Evolutionary conservation across 2,113 vertebrate genomes (phyloP).

Genomic region (Anarhynchus alexandrinus): DNA sequence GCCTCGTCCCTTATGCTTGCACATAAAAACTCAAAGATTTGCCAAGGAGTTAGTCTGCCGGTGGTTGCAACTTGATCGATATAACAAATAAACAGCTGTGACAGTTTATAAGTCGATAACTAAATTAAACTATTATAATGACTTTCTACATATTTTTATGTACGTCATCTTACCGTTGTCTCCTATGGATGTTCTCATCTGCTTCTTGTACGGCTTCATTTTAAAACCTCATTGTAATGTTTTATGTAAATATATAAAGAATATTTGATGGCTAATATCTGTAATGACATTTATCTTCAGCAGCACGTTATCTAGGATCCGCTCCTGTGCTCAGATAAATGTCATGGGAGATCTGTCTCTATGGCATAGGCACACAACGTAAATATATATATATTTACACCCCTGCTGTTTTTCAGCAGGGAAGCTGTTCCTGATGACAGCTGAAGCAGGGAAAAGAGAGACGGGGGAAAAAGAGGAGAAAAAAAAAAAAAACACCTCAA

Average conservation of each 20-base stretch:
- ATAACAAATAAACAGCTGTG: not conserved
- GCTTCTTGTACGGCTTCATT: not conserved
- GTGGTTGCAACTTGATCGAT: not conserved
- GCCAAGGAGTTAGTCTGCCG: not conserved
- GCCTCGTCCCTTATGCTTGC: not conserved
- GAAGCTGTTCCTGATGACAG: not conserved
- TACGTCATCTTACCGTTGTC: not conserved
- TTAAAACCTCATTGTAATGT: slow-evolving; percentile 27
- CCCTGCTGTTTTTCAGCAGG: slow-evolving; percentile 16
- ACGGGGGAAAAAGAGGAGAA: not conserved
- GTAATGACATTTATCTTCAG: slow-evolving; percentile 52
- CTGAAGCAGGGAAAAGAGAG: not conserved
- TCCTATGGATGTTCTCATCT: not conserved
- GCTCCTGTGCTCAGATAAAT: slow-evolving; percentile 43
- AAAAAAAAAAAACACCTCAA: not conserved
- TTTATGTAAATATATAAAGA: slow-evolving; percentile 64
- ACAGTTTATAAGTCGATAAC: not conserved
- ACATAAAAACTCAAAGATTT: not conserved
- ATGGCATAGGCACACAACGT: not conserved
- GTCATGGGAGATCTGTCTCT: slow-evolving; percentile 34
- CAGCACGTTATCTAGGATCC: slow-evolving; percentile 13
- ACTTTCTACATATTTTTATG: not conserved
- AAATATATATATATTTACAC: slow-evolving; percentile 27
- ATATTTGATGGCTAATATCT: slow-evolving; percentile 38
- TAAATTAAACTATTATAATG: slow-evolving; percentile 8